phyloP scores from a whole-genome alignment of 2,888 invertebrate species.

The Electrophaes corylata region DNA sequence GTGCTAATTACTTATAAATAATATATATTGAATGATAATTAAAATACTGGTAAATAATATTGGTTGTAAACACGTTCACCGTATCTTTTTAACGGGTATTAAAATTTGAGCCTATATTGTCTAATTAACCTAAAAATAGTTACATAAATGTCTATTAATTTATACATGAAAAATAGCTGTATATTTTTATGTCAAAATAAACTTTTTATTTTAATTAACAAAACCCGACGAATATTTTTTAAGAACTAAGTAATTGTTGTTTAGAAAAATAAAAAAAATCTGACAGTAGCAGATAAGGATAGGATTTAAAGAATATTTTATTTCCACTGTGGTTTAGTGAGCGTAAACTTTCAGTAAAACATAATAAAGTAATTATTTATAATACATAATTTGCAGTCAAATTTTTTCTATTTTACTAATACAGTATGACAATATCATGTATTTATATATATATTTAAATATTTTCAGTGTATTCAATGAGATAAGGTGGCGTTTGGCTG shows the following conservation, averaged over 20 bases:
- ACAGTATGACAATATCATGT: not conserved
- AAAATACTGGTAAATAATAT: slow-evolving; percentile 27
- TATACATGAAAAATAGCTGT: not conserved
- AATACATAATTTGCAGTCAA: not conserved
- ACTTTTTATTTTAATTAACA: not conserved
- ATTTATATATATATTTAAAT: not conserved
- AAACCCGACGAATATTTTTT: not conserved
- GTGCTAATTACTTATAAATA: slow-evolving; percentile 13
- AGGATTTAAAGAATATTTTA: too few relatives aligned
- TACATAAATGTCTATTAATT: too few relatives aligned
- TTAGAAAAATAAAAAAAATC: not conserved
- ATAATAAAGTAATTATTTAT: too few relatives aligned
- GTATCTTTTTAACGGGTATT: not conserved
- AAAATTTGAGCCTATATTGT: not conserved
- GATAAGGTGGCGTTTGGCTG: slow-evolving; percentile 31
- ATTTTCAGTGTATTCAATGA: slow-evolving; percentile 24
- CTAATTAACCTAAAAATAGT: too few relatives aligned
- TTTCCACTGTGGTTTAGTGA: too few relatives aligned
- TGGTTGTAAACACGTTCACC: not conserved
- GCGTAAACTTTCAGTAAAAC: too few relatives aligned
- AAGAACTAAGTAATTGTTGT: not conserved
- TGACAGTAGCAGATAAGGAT: not conserved
- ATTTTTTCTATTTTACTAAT: not conserved
- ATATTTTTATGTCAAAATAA: not conserved
- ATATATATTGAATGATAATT: slow-evolving; percentile 1